Conservation (phyloP, 2,888 invertebrate genomes). For the Andrena bicolor region DNA sequence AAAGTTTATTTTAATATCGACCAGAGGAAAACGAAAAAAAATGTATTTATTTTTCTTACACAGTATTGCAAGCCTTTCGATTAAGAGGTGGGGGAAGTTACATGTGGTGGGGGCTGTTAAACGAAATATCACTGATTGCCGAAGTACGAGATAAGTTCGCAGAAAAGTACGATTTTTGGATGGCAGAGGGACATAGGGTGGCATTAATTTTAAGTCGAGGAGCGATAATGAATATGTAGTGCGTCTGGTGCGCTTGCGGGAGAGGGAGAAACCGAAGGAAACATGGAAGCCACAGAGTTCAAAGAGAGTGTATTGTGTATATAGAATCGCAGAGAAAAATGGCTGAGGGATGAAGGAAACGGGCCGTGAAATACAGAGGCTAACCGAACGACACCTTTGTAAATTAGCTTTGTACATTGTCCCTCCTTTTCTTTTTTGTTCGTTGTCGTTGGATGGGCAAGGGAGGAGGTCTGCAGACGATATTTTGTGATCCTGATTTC, state of each 20-base stretch:
- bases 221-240: constrained; percentile 8
- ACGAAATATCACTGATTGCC: constrained; percentile 10
- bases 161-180: constrained; percentile 8
- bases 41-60: constrained; percentile 55
- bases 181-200: constrained; percentile 5
- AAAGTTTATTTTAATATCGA: constrained; percentile 52
- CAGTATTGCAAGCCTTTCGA: constrained; percentile 52
- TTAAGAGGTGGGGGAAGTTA: constrained; percentile 14
- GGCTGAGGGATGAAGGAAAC: constrained; percentile 45
- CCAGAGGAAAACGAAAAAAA: constrained; percentile 1
- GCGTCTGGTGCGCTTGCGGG: constrained; percentile 42
- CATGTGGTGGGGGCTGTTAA: background rate
- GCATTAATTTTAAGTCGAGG: constrained; percentile 13
- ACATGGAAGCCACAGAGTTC: constrained; percentile 53
- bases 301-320: constrained; percentile 58
- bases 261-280: constrained; percentile 54
- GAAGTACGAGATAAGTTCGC: constrained; percentile 12
- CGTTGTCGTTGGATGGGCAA: constrained; percentile 27
- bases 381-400: constrained; percentile 69
- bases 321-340: constrained; percentile 39
- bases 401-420: constrained; percentile 69
- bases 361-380: constrained; percentile 60
- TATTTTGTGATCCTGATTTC: too few relatives aligned
- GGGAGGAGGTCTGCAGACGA: constrained; percentile 3
- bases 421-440: constrained; percentile 30